Percentiles rank a stretch among this genome's conserved stretches.
These are phyloP conservation scores for Calycopis cecrops DNA, from an alignment of 1,140 invertebrate species.

Conservation along the genomic window DNA sequence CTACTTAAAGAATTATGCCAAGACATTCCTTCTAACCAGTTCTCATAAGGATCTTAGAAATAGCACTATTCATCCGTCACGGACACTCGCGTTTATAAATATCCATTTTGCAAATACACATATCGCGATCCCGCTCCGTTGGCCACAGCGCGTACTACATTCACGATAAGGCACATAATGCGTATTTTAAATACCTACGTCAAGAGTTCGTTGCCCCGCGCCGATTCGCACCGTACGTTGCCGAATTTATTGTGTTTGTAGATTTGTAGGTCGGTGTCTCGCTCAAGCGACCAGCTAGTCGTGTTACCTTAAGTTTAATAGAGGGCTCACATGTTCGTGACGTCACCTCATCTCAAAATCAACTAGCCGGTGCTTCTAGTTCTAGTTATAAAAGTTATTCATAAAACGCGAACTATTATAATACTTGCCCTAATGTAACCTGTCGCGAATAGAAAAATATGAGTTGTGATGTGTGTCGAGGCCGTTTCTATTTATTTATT, in stretches of 20 bases:
- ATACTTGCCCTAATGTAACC: constrained; percentile 67
- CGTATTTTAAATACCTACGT: constrained; percentile 67
- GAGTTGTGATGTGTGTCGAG: constrained; percentile 54
- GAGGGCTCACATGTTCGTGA: constrained; percentile 59
- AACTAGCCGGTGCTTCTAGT: constrained; percentile 66
- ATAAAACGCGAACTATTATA: constrained; percentile 60
- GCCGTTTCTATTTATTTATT: constrained; percentile 68
- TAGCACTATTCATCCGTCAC: constrained; percentile 63
- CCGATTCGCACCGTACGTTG: constrained; percentile 63
- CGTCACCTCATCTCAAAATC: constrained; percentile 56
- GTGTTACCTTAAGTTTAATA: constrained; percentile 57
- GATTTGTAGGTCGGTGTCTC: constrained; percentile 67
- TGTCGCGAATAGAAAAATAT: constrained; percentile 55
- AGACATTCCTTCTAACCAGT: constrained; percentile 41
- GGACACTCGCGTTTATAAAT: constrained; percentile 63
- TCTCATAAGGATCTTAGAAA: constrained; percentile 58
- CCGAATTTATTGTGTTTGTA: constrained; percentile 72
- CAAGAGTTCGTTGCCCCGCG: constrained; percentile 68
- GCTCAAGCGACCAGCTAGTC: constrained; percentile 24
- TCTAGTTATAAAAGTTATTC: constrained; percentile 56
- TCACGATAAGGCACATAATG: constrained; percentile 70
- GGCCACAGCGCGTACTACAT: constrained; percentile 60
- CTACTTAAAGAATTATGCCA: constrained; percentile 18
- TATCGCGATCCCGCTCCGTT: constrained; percentile 48
- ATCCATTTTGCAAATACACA: constrained; percentile 67